Conservation (phyloP, 2,113 vertebrate genomes). For the Coracopsis vasa region DNA sequence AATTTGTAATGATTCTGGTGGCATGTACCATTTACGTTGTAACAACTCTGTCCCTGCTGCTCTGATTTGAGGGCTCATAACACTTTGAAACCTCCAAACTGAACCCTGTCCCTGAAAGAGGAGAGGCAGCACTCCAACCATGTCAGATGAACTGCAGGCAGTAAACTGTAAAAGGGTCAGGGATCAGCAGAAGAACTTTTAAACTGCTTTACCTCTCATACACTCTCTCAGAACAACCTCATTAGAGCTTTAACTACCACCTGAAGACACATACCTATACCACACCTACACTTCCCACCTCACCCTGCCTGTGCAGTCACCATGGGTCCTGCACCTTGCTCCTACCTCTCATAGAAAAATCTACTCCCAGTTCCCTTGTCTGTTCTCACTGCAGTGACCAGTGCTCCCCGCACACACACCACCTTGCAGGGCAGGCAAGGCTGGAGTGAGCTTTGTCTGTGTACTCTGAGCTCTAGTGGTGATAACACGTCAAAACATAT, state of each 20-base stretch:
- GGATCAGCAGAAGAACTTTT: not conserved
- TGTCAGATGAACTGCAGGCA: not conserved
- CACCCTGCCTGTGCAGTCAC: not conserved
- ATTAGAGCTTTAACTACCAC: not conserved
- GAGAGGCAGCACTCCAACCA: not conserved
- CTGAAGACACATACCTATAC: not conserved
- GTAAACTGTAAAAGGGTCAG: not conserved
- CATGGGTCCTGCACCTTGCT: not conserved
- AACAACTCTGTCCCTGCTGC: not conserved
- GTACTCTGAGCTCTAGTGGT: not conserved
- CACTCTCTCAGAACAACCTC: not conserved
- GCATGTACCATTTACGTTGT: not conserved
- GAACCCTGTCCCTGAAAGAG: not conserved
- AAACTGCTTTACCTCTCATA: not conserved
- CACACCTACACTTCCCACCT: not conserved
- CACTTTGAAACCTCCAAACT: not conserved
- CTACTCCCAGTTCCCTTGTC: rapidly evolving
- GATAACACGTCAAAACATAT: not conserved
- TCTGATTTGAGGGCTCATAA: not conserved
- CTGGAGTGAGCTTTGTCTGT: not conserved
- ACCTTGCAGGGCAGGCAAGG: not conserved
- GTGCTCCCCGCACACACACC: not conserved
- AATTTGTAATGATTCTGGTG: not conserved
- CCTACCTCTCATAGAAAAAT: not conserved
- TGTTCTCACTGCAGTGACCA: not conserved